A percentile compares a stretch with the other conserved stretches of the same genome.
Conservation (phyloP, 1,140 invertebrate species). For the Chlorops oryzae region DNA sequence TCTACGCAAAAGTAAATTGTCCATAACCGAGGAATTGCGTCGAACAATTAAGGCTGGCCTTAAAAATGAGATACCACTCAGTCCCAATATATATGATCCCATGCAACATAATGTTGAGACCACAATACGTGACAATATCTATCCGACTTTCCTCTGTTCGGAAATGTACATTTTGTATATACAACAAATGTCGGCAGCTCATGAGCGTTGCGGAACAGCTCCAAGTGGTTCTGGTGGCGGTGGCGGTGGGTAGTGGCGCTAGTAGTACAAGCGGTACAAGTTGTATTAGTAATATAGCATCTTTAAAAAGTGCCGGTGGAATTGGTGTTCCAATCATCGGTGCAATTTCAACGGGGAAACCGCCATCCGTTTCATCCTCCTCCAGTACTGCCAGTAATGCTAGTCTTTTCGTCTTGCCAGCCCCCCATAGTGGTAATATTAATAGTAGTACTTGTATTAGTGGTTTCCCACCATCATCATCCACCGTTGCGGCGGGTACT, state of each 20-base stretch:
- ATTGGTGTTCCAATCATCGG: constrained; percentile 10
- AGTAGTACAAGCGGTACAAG: constrained; percentile 19
- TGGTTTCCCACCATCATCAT: constrained; percentile 6
- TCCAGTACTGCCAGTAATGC: constrained; percentile 7
- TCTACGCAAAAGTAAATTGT: constrained; percentile 74
- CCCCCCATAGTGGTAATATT: constrained; percentile 6
- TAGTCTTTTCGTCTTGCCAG: neutral
- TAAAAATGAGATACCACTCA: constrained; percentile 56
- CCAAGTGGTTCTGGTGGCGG: constrained; percentile 28
- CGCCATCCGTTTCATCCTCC: constrained; percentile 22
- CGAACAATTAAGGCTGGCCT: constrained; percentile 60
- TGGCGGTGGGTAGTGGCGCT: constrained; percentile 16
- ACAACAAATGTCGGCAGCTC: constrained; percentile 51
- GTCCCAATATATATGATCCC: constrained; percentile 54
- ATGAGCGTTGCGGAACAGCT: constrained; percentile 38
- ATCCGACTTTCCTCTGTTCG: constrained; percentile 84
- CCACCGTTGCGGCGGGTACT: constrained; percentile 30
- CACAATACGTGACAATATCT: constrained; percentile 76
- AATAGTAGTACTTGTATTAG: neutral
- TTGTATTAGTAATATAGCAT: constrained; percentile 13
- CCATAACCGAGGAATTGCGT: constrained; percentile 71
- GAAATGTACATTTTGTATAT: constrained; percentile 87
- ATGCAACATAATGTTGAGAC: constrained; percentile 66
- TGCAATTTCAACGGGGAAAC: constrained; percentile 11
- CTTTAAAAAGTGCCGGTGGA: constrained; percentile 5